phyloP scores from a whole-genome alignment of 2,113 vertebrate species.

The Malurus cyaneus region DNA sequence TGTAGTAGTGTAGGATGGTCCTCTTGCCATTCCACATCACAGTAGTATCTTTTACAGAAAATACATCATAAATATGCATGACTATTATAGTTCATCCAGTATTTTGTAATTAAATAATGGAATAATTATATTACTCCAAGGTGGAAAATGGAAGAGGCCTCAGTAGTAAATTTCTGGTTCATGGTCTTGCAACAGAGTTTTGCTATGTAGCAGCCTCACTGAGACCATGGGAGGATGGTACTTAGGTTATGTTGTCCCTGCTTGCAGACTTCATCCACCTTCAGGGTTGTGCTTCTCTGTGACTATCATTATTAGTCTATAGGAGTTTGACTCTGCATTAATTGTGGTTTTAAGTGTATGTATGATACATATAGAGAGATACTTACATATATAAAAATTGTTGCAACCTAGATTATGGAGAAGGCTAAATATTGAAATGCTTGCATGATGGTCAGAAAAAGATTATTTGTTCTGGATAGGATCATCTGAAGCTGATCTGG shows the following conservation, averaged over 20 bases:
- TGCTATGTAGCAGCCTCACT: background rate
- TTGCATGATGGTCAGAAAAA: background rate
- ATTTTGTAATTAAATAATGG: background rate
- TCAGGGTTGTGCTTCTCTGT: background rate
- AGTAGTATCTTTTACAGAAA: background rate
- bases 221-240: background rate
- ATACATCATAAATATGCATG: background rate
- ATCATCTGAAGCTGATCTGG: background rate
- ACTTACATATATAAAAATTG: background rate
- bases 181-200: background rate
- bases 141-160: background rate
- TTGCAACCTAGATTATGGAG: background rate
- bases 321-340: background rate
- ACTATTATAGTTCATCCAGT: background rate
- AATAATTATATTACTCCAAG: background rate
- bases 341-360: background rate
- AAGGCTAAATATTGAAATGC: background rate
- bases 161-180: background rate
- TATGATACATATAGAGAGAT: background rate
- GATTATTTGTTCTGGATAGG: background rate
- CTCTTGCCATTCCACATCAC: background rate
- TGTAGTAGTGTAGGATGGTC: background rate
- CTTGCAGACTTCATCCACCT: background rate
- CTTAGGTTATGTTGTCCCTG: background rate
- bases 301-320: background rate